phyloP scores from a whole-genome alignment of 2,113 vertebrate species.

The Hemiprocne comata region DNA sequence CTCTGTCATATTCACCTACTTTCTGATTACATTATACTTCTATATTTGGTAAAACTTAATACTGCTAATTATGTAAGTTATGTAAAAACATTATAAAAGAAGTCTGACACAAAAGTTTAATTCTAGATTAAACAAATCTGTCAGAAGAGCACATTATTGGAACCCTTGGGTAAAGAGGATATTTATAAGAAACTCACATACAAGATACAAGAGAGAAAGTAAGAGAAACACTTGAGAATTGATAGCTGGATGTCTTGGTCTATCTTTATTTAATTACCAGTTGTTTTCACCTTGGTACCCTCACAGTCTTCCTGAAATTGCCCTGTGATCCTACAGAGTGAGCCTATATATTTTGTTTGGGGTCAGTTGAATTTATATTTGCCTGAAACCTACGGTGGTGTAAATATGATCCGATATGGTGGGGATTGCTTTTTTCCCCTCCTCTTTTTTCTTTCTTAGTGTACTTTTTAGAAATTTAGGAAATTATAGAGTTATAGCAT shows the following conservation, averaged over 20 bases:
- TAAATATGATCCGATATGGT: neutral
- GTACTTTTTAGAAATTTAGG: neutral
- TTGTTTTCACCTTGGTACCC: neutral
- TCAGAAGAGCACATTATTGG: neutral
- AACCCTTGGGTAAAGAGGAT: neutral
- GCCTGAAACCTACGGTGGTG: neutral
- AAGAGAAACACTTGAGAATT: neutral
- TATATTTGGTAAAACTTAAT: neutral
- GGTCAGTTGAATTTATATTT: neutral
- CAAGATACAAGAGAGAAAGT: neutral
- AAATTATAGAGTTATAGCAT: neutral
- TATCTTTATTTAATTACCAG: neutral
- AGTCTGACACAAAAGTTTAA: neutral
- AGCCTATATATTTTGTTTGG: neutral
- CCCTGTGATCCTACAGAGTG: neutral
- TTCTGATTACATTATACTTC: neutral
- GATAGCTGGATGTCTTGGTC: neutral
- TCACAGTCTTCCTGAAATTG: neutral
- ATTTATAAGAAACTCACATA: neutral
- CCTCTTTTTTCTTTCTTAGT: fast-evolving
- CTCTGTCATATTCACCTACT: neutral
- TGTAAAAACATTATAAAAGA: neutral
- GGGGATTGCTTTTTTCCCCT: neutral
- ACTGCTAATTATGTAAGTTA: neutral
- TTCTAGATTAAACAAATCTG: neutral